phyloP scores from a whole-genome alignment of 2,797 vertebrate species.

The Ataeniobius toweri region DNA sequence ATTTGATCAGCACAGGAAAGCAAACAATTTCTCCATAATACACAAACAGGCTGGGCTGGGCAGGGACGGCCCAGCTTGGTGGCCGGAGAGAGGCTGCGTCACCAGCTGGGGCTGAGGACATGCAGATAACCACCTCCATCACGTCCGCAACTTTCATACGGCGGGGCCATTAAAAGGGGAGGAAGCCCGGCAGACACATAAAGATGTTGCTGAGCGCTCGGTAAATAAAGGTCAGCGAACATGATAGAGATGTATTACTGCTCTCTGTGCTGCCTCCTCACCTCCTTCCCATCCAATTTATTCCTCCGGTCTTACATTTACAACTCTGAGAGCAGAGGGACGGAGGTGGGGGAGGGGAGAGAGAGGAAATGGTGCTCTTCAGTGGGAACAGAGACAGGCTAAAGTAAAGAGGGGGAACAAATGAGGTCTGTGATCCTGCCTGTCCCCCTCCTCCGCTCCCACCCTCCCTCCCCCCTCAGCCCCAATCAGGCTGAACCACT shows the following conservation, averaged over 20 bases:
- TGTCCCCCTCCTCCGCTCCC: constrained; percentile 41
- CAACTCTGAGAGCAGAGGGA: constrained; percentile 61
- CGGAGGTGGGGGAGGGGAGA: neutral
- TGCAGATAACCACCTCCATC: constrained; percentile 59
- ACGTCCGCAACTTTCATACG: constrained; percentile 52
- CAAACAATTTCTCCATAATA: constrained; percentile 75
- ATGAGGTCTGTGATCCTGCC: constrained; percentile 86
- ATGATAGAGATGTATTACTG: constrained; percentile 73
- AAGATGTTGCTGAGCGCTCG: constrained; percentile 41
- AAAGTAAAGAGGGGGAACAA: constrained; percentile 90
- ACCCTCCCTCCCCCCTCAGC: constrained; percentile 41
- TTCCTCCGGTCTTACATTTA: constrained; percentile 75
- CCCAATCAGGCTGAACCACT: constrained; percentile 82
- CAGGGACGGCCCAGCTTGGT: constrained; percentile 52
- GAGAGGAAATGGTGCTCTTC: constrained; percentile 81
- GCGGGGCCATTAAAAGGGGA: constrained; percentile 37
- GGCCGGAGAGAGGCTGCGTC: constrained; percentile 51
- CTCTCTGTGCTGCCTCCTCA: constrained; percentile 56
- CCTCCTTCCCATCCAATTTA: constrained; percentile 75
- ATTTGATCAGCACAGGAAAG: constrained; percentile 77
- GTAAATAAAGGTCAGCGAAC: constrained; percentile 79
- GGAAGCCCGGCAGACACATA: constrained; percentile 44
- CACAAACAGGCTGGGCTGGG: constrained; percentile 72
- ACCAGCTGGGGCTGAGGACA: constrained; percentile 26
- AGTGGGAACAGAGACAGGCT: constrained; percentile 84